phyloP scores from a whole-genome alignment of 2,797 vertebrate genomes.

The Glyptemys insculpta region DNA sequence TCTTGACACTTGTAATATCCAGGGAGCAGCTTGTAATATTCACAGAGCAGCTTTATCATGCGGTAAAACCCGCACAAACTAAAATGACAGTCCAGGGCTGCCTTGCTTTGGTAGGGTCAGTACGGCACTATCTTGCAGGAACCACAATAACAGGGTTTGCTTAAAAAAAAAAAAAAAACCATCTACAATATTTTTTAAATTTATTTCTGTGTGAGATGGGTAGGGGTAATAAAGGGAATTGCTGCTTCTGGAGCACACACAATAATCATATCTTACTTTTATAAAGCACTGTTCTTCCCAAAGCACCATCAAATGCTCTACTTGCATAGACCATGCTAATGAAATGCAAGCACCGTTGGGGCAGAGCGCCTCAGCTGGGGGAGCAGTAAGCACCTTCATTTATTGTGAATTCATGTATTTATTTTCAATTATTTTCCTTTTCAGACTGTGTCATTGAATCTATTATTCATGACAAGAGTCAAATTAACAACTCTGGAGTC shows the following conservation, averaged over 20 bases:
- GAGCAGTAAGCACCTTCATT: neutral
- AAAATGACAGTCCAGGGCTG: neutral
- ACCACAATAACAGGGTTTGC: neutral
- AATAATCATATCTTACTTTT: neutral
- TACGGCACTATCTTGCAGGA: neutral
- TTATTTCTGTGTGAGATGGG: neutral
- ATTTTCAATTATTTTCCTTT: fast-evolving
- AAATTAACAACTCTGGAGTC: neutral
- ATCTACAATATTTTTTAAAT: neutral
- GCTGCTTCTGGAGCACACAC: neutral
- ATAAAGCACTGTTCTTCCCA: neutral
- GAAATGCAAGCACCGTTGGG: neutral
- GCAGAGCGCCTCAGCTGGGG: neutral
- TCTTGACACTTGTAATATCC: neutral
- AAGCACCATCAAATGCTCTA: neutral
- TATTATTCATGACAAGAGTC: neutral
- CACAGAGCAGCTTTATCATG: neutral
- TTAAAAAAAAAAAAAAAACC: neutral
- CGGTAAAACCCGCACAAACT: neutral
- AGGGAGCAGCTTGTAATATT: neutral
- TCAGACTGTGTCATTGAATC: neutral
- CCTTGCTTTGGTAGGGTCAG: neutral
- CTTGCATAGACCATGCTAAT: neutral
- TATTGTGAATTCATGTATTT: neutral
- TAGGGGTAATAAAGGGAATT: neutral